These are phyloP conservation scores for Rhizomys pruinosus DNA, from an alignment of 2,113 vertebrate species.

Conservation along the genomic window DNA sequence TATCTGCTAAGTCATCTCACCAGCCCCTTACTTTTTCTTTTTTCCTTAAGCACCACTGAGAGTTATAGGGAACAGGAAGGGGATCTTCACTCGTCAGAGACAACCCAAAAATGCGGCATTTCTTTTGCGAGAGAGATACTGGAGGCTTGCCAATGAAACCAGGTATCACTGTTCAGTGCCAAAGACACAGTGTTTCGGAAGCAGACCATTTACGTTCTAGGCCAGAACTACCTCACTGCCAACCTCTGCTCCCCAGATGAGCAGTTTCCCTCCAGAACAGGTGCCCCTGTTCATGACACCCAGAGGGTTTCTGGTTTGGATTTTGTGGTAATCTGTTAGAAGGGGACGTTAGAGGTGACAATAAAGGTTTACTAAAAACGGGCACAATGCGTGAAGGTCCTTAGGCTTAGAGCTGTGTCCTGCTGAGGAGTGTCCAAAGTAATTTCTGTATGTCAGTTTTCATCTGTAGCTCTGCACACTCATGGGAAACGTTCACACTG, in stretches of 20 bases:
- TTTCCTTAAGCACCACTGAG: conserved; percentile 86
- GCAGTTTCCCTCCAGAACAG: neutral
- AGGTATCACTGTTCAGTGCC: neutral
- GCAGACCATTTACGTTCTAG: neutral
- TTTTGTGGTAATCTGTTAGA: neutral
- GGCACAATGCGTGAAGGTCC: neutral
- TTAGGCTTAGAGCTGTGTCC: no score
- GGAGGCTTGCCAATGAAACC: conserved; percentile 94
- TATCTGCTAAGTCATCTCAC: no score
- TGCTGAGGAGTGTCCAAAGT: neutral
- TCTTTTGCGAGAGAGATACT: conserved; percentile 94
- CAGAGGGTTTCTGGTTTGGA: neutral
- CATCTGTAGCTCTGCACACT: neutral
- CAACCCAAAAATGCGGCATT: conserved; percentile 95
- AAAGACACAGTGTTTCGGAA: neutral
- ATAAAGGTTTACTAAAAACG: conserved; percentile 8
- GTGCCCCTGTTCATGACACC: neutral
- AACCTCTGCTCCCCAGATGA: neutral
- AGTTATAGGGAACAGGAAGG: conserved; percentile 95
- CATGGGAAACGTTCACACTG: neutral
- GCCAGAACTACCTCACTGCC: neutral
- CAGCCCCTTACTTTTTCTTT: neutral
- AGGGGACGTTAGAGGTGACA: neutral
- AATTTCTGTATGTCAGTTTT: neutral
- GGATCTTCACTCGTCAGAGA: conserved; percentile 95